Base-by-base conservation (phyloP, 2,113 vertebrate species). In the Copsychus sechellarum region DNA sequence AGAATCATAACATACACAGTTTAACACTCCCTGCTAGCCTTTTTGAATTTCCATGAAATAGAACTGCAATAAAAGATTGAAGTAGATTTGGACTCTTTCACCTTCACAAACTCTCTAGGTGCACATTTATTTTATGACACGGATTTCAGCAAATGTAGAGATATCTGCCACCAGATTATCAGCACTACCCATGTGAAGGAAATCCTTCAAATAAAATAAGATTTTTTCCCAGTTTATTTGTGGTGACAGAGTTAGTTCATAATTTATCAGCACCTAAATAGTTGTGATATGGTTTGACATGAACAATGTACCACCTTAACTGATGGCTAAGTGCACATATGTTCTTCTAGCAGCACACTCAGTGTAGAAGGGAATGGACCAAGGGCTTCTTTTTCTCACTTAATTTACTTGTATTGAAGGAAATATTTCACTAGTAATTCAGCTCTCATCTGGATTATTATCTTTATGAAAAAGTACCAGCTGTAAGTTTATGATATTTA, bases 351-450 rank as follows among this genome's bases (percentile, higher is more conserved):
- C 33, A 51, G 42, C 6, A 10, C 50, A 56, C 48, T 56, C 51
- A 14, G 18, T 25, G 29, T 45, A 95, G 79, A 88, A 50, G 48
- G 8, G n/a, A 83, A 47, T 67, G 28, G 64, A 81, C 67, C 67
- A 95, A 90, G 81, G 84, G 54, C 76, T 95, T 76, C 58, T 96
- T 92, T 79, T 91, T 69, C 73, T 95, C 91, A 90, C 50, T 94
- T 90, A 93, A 86, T 67, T 86, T 51, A 76, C 61, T 94, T 91
- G 36, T 5, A 20, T 88, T 91, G 85, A 78, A 93, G 82, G 53
- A 82, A 96, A 66, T 40, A 81, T 67, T 93, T 81, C 57, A 88
- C 36, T 79, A 54, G 56, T 84, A 95, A 88, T 74, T 61, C 88
- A 90, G 21, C 20, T 92, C 64, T 77, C 51, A 54, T 51, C 47